A percentile compares a stretch with the other conserved stretches of the same genome.
Conservation (phyloP, 1,140 invertebrate genomes). For the Lepidurus arcticus region DNA sequence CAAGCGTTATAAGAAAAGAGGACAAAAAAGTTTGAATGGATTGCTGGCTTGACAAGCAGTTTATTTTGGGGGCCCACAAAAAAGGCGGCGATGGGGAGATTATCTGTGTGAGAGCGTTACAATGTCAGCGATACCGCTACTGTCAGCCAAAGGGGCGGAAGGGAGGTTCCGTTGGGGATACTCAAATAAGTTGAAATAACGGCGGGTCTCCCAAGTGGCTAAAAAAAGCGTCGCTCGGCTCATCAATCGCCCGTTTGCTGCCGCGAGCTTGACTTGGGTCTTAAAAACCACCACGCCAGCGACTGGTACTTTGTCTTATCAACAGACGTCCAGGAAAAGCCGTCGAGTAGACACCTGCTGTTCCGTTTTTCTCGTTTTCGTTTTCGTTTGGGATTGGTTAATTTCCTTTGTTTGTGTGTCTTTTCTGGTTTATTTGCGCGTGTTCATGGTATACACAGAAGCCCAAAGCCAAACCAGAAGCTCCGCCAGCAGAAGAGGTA, state of each 20-base stretch:
- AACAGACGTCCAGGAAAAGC: neutral
- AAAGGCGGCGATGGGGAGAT: neutral
- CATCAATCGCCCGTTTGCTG: constrained; percentile 3
- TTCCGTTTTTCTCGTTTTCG: neutral
- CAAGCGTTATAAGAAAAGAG: neutral
- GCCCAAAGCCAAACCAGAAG: neutral
- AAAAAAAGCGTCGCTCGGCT: neutral
- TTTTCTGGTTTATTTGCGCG: neutral
- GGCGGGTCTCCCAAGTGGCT: neutral
- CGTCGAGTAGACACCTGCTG: neutral
- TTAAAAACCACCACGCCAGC: neutral
- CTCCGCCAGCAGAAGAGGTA: constrained; percentile 2
- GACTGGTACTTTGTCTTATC: constrained; percentile 8
- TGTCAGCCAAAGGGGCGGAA: neutral
- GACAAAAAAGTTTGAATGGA: neutral
- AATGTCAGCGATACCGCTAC: neutral
- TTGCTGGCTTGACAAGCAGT: neutral
- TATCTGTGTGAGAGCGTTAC: constrained; percentile 7
- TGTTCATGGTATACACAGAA: neutral
- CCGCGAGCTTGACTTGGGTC: constrained; percentile 7
- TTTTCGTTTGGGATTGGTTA: neutral
- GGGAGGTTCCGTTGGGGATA: neutral
- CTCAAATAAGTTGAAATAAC: neutral
- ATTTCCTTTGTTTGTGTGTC: constrained; percentile 9
- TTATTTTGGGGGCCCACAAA: neutral